Conservation (phyloP, 2,113 vertebrate species). For the Myotis brandtii region DNA sequence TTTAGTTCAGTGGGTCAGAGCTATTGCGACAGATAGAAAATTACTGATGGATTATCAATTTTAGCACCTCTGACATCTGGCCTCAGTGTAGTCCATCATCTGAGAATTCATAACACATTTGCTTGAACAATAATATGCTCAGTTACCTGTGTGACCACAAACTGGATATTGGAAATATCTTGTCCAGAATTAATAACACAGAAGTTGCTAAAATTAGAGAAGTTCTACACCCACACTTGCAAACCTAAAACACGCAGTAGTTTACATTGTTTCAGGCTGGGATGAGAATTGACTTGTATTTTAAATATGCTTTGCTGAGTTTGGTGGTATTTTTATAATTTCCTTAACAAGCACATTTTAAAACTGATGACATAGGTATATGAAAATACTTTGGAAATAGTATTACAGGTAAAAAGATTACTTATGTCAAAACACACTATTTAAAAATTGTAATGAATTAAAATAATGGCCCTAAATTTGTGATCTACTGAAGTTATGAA, state of each 20-base stretch:
- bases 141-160: slow-evolving; percentile 84
- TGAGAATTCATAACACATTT: slow-evolving; percentile 82
- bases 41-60: slow-evolving; percentile 90
- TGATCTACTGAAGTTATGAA: background rate
- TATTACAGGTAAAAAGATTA: background rate
- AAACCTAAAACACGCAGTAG: background rate
- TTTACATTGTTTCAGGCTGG: background rate
- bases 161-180: slow-evolving; percentile 50
- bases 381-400: background rate
- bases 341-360: slow-evolving; percentile 42
- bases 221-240: background rate
- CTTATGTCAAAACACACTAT: background rate
- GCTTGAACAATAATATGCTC: slow-evolving; percentile 83
- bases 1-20: slow-evolving; percentile 89
- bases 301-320: background rate
- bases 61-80: slow-evolving; percentile 85
- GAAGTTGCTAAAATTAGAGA: slow-evolving; percentile 71
- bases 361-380: background rate
- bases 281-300: background rate
- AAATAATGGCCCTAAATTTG: slow-evolving; percentile 2
- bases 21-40: slow-evolving; percentile 86
- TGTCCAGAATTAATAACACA: slow-evolving; percentile 68
- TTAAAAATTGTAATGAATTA: background rate
- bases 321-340: slow-evolving; percentile 12
- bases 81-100: slow-evolving; percentile 84